phyloP scores from a whole-genome alignment of 1,140 invertebrate genomes.

The Drosophila kohkoa region DNA sequence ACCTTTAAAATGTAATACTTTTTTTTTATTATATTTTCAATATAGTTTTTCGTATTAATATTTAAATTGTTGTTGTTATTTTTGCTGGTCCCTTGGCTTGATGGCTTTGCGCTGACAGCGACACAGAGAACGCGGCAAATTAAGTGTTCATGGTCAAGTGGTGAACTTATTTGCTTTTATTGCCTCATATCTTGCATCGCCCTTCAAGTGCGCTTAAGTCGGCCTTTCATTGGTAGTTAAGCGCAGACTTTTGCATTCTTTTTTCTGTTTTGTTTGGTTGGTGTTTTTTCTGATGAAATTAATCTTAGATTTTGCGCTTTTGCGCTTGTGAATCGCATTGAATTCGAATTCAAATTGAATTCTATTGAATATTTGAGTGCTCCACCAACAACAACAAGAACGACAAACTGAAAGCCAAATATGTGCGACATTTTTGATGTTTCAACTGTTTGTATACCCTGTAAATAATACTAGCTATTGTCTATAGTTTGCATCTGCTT shows the following conservation, averaged over 20 bases:
- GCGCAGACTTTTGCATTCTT: background rate
- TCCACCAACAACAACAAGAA: background rate
- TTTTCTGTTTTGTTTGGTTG: background rate
- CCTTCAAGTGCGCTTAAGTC: background rate
- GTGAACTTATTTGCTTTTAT: background rate
- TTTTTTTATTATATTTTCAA: no score
- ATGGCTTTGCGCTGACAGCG: background rate
- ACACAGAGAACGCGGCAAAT: background rate
- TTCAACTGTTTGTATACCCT: background rate
- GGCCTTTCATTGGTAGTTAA: slow-evolving; percentile 4
- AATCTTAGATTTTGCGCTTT: slow-evolving; percentile 17
- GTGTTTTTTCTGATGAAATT: background rate
- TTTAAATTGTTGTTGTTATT: no score
- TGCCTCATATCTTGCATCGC: background rate
- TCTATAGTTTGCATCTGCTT: background rate
- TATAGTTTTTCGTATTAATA: no score
- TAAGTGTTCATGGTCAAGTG: background rate
- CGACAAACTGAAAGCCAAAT: slow-evolving; percentile 6
- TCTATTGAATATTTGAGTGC: slow-evolving; percentile 17
- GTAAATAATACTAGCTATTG: background rate
- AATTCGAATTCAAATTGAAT: slow-evolving; percentile 10
- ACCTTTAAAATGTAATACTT: no score
- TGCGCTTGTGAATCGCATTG: background rate
- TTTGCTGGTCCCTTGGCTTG: background rate
- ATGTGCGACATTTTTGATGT: background rate